These are phyloP conservation scores for Glossosoma conforme DNA, from an alignment of 1,140 invertebrate species.

Conservation along the genomic window DNA sequence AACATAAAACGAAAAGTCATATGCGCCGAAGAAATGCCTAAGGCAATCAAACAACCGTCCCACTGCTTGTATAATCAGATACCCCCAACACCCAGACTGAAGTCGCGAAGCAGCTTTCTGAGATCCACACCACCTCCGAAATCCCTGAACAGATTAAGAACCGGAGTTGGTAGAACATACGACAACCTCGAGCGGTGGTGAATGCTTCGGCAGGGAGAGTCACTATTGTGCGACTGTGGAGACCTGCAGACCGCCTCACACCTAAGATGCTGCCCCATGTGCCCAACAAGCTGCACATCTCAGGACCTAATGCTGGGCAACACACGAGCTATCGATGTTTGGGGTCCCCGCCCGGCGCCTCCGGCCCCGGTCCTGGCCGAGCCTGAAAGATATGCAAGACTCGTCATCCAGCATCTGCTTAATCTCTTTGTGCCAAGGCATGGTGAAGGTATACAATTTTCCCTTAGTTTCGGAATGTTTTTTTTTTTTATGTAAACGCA, in stretches of 20 bases:
- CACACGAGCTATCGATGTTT: too few species aligned
- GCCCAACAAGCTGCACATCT: conserved; percentile 71
- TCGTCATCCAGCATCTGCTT: conserved; percentile 89
- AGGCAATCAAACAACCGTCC: too few species aligned
- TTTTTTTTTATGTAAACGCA: too few species aligned
- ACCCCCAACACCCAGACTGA: too few species aligned
- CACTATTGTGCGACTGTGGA: conserved; percentile 92
- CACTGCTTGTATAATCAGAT: too few species aligned
- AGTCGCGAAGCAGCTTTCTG: too few species aligned
- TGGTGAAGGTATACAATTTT: conserved; percentile 70
- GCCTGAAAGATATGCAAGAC: conserved; percentile 86
- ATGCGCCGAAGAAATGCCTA: too few species aligned
- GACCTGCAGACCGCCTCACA: conserved; percentile 92
- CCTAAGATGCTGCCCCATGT: conserved; percentile 77
- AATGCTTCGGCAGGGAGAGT: conserved; percentile 85
- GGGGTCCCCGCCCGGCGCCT: conserved; percentile 63
- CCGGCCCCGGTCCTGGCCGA: conserved; percentile 83
- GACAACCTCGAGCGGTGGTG: neutral
- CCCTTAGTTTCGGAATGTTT: too few species aligned
- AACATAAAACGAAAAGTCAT: too few species aligned
- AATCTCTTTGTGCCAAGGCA: conserved; percentile 93
- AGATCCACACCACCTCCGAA: too few species aligned
- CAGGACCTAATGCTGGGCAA: too few species aligned
- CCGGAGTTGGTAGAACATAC: neutral
- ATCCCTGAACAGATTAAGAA: too few species aligned